Evolutionary conservation across 2,113 vertebrate genomes (phyloP), one percentile per base, ranked within the genome.

Genomic region (Amblyopsis rosae): DNA sequence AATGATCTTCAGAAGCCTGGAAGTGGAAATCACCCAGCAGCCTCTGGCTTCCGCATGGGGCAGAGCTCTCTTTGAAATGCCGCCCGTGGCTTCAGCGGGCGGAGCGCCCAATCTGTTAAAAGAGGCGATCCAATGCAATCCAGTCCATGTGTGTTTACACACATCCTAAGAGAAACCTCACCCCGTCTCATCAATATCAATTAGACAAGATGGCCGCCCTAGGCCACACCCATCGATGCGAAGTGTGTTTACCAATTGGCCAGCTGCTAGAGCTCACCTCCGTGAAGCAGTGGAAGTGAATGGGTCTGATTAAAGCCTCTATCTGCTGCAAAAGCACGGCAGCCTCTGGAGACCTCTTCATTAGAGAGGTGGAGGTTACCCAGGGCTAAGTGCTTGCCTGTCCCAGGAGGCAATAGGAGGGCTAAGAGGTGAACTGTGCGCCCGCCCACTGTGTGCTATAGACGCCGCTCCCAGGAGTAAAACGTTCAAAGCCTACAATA

Each of bases 201-300:
- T 74, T 2, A 1, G 55, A 77, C 61, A 47, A 66, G 64, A 72
- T 69, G 16, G 32, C 53, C 50, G 46, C 69, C 66, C 45, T 58
- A 61, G 72, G 68, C 68, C 26, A 61, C 49, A 48, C 72, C 51
- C 55, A 7, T 56, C 16, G 57, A 69, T 62, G 70, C 54, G 15
- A n/a, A 76, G 26, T 67, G 72, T 60, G 65, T 83, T 83, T 68
- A 73, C 77, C 75, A 61, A 61, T 58, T 48, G 71, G 72, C 81
- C 87, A 84, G 74, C 82, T 88, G 84, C 78, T 82, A 76, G 61
- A 55, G 53, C 76, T 82, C 2, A 12, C 62, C 80, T 69, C 72
- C 73, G 73, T 59, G 50, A 78, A 79, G 72, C 77, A 60, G 76
- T 9, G 19, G 81, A 76, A 82, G 63, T 59, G 48, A 79, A 83